phyloP scores from a whole-genome alignment of 1,140 invertebrate genomes.

The Drosophila burlai region DNA sequence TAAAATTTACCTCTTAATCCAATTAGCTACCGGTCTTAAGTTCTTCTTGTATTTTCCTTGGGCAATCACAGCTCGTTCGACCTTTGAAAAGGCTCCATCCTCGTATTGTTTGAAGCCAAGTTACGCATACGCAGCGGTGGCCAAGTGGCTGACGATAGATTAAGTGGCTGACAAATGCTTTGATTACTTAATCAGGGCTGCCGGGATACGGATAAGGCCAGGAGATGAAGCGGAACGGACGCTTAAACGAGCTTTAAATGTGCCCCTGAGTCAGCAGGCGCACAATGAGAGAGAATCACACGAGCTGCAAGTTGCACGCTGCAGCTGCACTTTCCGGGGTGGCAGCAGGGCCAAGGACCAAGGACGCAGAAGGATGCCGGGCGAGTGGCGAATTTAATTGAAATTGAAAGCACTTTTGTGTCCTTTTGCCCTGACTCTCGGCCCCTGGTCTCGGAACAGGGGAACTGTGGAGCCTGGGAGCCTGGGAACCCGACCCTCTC shows the following conservation, averaged over 20 bases:
- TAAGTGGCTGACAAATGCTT: conserved; percentile 83
- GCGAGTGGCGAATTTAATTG: conserved; percentile 78
- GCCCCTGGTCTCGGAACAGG: not conserved
- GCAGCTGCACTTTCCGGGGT: conserved; percentile 41
- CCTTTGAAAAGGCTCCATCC: not conserved
- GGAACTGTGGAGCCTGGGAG: conserved; percentile 1
- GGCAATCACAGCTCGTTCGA: conserved; percentile 18
- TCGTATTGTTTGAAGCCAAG: conserved; percentile 12
- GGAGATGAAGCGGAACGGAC: conserved; percentile 67
- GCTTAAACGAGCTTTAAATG: conserved; percentile 79
- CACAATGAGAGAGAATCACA: conserved; percentile 30
- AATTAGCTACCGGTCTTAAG: not conserved
- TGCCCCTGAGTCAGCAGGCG: conserved; percentile 80
- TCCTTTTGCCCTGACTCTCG: conserved; percentile 58
- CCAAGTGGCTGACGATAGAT: conserved; percentile 68
- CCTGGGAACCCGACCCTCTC: conserved; percentile 13
- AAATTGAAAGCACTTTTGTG: conserved; percentile 84
- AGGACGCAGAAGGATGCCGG: conserved; percentile 5
- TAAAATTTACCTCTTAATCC: not conserved
- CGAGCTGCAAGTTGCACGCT: conserved; percentile 36
- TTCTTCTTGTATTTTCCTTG: not conserved
- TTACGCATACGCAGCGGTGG: conserved; percentile 62
- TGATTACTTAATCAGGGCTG: conserved; percentile 79
- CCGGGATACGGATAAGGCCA: conserved; percentile 34
- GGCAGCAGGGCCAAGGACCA: conserved; percentile 28